Base-by-base conservation (phyloP, 2,888 invertebrate genomes). In the Microchrysa polita region DNA sequence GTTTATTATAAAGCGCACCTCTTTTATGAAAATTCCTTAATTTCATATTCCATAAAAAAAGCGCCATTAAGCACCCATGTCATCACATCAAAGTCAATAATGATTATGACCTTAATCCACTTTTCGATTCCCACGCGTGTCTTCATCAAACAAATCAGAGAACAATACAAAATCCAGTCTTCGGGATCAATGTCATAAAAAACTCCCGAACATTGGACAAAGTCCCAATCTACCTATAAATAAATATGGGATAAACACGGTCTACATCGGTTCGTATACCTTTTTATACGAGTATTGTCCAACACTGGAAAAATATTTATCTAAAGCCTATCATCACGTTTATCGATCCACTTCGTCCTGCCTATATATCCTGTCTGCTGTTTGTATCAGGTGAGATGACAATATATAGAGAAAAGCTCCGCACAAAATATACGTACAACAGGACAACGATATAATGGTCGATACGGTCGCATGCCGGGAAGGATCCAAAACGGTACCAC, bases 231-330 rank as follows among this genome's bases (percentile, higher is more conserved):
- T 34, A 34, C 27, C 12, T 12, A 4, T 48, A 48, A 48, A n/a
- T n/a, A 48, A 48, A 48, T n/a, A 22, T n/a, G n/a, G 10, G 34
- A 65, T 48, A 65, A 65, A 65, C 48, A 65, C 44, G 27, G 27
- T 7, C 27, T 34, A 34, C 27, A 34, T 7, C 27, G 7, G 27
- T 2, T 34, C 27, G 27, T 34, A 34, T 34, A 34, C 27, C 27
- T 34, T n/a, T n/a, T n/a, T n/a, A 63, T 63, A 42, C 44, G 44
- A 42, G 20, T 18, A 18, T 48, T 44, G 44, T 44, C 65, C 48
- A 48, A 48, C 22, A 44, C 34, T n/a, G 22, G 4, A 44, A 65
- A 48, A 65, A 65, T 65, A 65, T 65, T 65, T 65, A 65, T 65
- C 48, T 22, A 14, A 44, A 12, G 65, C 65, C 65, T 65, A 65